phyloP scores from a whole-genome alignment of 2,888 invertebrate species.

The Siphonodentalium dalli region DNA sequence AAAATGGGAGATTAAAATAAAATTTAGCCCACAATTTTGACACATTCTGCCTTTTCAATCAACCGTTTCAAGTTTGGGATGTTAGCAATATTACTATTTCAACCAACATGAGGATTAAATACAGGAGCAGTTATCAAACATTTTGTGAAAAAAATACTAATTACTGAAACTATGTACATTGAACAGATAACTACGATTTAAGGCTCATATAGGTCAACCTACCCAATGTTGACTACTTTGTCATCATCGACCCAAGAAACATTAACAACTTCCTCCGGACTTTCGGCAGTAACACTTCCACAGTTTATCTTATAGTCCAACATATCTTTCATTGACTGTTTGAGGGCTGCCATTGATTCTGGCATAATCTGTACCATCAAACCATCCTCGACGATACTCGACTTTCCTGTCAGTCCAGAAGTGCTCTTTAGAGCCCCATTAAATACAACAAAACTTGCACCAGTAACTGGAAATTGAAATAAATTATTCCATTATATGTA shows the following conservation, averaged over 20 bases:
- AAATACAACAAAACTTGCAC: conserved; percentile 87
- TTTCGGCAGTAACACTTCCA: conserved; percentile 43
- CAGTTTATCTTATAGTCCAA: conserved; percentile 74
- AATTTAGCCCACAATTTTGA: too few species aligned
- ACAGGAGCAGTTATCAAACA: too few species aligned
- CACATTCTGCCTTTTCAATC: too few species aligned
- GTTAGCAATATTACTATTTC: too few species aligned
- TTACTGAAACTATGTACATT: too few species aligned
- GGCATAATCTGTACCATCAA: conserved; percentile 79
- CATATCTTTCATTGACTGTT: conserved; percentile 78
- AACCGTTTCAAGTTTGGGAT: too few species aligned
- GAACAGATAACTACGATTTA: too few species aligned
- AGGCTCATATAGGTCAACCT: too few species aligned
- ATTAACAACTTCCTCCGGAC: conserved; percentile 75
- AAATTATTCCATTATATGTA: too few species aligned
- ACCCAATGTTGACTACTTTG: conserved; percentile 80
- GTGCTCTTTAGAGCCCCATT: conserved; percentile 84
- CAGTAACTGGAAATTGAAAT: conserved; percentile 72
- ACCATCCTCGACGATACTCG: conserved; percentile 87
- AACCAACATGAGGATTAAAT: too few species aligned
- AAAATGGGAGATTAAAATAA: too few species aligned
- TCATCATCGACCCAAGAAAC: conserved; percentile 81
- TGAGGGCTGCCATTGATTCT: conserved; percentile 70
- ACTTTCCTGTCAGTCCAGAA: conserved; percentile 80
- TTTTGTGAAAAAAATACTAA: too few species aligned